Percentiles rank a stretch among this genome's conserved stretches.
Conservation (phyloP, 2,888 invertebrate genomes). For the Leucania comma region DNA sequence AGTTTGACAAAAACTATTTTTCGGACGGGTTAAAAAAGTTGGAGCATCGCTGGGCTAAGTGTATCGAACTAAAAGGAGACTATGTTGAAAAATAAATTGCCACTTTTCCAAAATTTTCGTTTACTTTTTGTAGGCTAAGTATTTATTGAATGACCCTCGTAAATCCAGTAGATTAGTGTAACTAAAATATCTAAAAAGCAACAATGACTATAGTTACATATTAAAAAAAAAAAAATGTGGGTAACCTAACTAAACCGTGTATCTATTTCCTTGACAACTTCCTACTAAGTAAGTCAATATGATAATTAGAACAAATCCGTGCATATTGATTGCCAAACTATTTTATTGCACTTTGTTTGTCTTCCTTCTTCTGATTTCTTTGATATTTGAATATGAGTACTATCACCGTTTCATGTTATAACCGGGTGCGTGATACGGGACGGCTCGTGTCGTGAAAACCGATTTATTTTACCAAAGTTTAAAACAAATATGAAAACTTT, state of each 20-base stretch:
- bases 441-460: conserved; percentile 33
- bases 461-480: conserved; percentile 18
- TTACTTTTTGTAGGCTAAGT: too few species aligned
- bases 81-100: too few species aligned
- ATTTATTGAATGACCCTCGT: too few species aligned
- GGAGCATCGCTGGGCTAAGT: too few species aligned
- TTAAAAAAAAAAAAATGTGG: neutral
- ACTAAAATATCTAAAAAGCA: neutral
- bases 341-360: conserved; percentile 16
- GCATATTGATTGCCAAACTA: conserved; percentile 10
- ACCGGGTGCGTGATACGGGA: conserved; percentile 24
- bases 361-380: neutral
- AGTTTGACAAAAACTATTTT: too few species aligned
- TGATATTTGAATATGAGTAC: conserved; percentile 12
- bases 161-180: too few species aligned
- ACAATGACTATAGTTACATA: neutral
- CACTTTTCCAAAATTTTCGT: too few species aligned
- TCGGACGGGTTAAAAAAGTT: too few species aligned
- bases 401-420: neutral
- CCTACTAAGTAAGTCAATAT: neutral
- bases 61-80: too few species aligned
- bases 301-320: conserved; percentile 5
- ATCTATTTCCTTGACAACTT: neutral
- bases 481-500: conserved; percentile 26
- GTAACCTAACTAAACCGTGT: neutral